These are phyloP conservation scores for Eutolmus rufibarbis DNA, from an alignment of 2,888 invertebrate species.

Conservation along the genomic window DNA sequence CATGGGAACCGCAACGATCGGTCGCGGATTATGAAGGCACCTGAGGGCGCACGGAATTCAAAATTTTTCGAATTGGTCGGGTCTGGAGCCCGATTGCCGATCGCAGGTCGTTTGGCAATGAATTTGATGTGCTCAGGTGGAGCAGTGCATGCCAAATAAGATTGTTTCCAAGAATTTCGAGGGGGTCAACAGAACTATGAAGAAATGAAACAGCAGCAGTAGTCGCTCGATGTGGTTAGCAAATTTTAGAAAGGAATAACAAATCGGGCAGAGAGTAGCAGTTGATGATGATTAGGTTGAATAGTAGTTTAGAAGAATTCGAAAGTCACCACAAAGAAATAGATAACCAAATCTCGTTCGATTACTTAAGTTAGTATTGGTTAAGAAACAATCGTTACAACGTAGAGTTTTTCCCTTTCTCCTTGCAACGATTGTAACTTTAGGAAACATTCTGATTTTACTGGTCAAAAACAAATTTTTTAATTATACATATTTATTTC, in stretches of 20 bases:
- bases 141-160: background rate
- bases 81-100: background rate
- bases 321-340: background rate
- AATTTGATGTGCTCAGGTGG: background rate
- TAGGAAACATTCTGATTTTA: too few species aligned
- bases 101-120: conserved; percentile 2
- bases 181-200: background rate
- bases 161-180: background rate
- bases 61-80: background rate
- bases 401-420: too few species aligned
- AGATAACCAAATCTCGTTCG: background rate
- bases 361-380: too few species aligned
- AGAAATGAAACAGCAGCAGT: background rate
- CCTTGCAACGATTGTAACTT: too few species aligned
- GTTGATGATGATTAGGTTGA: background rate
- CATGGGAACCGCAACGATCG: background rate
- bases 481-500: too few species aligned
- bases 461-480: too few species aligned
- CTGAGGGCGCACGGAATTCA: background rate
- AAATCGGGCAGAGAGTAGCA: background rate
- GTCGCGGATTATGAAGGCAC: background rate
- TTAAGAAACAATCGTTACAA: too few species aligned
- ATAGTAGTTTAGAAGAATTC: background rate
- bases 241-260: background rate
- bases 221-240: background rate